Percentiles rank a stretch among this genome's conserved stretches.
Evolutionary conservation across 2,113 vertebrate genomes (phyloP).

Genomic region (Montifringilla adamsi): DNA sequence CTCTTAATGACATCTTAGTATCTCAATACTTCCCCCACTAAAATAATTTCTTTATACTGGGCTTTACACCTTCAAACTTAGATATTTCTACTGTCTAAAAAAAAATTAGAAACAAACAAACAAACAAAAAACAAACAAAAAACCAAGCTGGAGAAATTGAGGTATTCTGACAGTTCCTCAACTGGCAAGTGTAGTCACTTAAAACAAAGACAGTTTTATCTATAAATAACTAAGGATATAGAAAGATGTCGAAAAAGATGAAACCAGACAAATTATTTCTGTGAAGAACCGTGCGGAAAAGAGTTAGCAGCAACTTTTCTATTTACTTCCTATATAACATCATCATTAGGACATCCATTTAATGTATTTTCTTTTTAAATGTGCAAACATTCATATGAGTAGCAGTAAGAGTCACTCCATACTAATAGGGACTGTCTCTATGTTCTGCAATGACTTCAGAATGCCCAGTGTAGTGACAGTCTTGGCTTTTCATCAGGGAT

Average conservation of each 20-base stretch:
- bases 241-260: background rate
- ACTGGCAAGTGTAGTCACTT: background rate
- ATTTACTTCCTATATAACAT: background rate
- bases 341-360: background rate
- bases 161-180: background rate
- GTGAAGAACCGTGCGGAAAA: background rate
- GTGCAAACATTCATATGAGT: too few relatives aligned
- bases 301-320: background rate
- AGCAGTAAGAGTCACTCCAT: background rate
- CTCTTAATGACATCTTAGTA: background rate
- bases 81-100: background rate
- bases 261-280: background rate
- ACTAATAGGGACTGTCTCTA: rapidly evolving
- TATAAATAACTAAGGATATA: background rate
- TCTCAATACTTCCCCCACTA: background rate
- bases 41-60: background rate
- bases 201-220: background rate
- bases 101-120: background rate
- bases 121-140: background rate
- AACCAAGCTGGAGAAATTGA: background rate
- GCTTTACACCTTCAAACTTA: background rate
- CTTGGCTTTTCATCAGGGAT: background rate
- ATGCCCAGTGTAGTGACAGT: background rate
- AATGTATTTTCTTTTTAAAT: background rate
- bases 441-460: background rate